phyloP scores from a whole-genome alignment of 2,797 vertebrate species.

The Semaprochilodus insignis region DNA sequence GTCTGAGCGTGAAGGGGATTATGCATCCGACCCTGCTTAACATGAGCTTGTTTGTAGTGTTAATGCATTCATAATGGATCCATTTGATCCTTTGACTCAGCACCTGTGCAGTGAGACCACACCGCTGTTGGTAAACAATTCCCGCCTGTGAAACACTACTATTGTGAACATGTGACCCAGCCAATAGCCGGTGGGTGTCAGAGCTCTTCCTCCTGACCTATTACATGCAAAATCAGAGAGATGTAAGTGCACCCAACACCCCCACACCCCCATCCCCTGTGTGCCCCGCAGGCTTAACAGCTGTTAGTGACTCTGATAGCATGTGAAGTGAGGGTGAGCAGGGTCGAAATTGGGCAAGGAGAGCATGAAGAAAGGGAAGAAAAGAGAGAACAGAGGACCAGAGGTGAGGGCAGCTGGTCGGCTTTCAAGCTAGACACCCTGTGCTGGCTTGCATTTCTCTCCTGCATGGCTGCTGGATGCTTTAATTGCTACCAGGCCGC shows the following conservation, averaged over 20 bases:
- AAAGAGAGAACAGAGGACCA: neutral
- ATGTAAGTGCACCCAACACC: neutral
- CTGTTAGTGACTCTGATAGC: conserved; percentile 7
- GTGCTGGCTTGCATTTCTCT: neutral
- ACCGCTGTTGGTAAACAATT: neutral
- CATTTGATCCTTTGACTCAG: conserved; percentile 1
- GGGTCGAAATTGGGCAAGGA: neutral
- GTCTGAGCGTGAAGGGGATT: neutral
- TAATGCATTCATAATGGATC: neutral
- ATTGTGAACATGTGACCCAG: neutral
- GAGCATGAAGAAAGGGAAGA: neutral
- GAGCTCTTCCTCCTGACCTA: conserved; percentile 6
- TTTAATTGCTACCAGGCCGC: neutral
- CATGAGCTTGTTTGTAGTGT: conserved; percentile 8
- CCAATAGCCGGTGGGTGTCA: neutral
- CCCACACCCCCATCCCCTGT: neutral
- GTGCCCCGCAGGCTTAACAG: neutral
- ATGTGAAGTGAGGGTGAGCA: conserved; percentile 14
- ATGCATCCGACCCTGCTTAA: neutral
- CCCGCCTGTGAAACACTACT: neutral
- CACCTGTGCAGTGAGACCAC: neutral
- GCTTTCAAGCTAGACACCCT: neutral
- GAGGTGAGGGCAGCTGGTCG: neutral
- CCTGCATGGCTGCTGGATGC: neutral
- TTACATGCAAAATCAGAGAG: conserved; percentile 18